Conservation (phyloP, 2,797 vertebrate genomes). For the Silurus aristotelis region DNA sequence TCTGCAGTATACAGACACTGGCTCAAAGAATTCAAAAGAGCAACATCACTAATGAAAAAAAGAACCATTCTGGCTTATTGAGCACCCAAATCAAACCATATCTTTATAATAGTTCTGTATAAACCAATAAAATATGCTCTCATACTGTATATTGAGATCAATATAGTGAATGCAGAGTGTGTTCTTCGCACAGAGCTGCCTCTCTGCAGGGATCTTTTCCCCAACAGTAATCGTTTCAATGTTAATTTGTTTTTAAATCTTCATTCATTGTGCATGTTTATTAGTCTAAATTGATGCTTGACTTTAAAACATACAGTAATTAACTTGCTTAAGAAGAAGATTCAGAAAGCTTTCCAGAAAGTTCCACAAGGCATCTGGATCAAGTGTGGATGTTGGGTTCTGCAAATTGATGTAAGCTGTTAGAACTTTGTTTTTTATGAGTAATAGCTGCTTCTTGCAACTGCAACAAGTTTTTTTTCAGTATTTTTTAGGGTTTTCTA, state of each 20-base stretch:
- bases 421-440: background rate
- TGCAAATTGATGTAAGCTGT: background rate
- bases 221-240: background rate
- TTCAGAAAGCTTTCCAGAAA: background rate
- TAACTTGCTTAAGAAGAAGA: background rate
- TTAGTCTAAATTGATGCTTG: background rate
- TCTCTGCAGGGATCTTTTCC: slow-evolving; percentile 1
- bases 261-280: background rate
- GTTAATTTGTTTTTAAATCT: background rate
- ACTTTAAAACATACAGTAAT: background rate
- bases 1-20: background rate
- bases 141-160: background rate
- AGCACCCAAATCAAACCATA: background rate
- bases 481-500: background rate
- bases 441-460: background rate
- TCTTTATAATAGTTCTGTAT: background rate
- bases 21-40: background rate
- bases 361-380: background rate
- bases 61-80: no score
- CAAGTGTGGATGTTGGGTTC: background rate
- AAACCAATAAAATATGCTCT: background rate
- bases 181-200: background rate
- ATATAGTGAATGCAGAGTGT: background rate
- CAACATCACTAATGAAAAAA: background rate
- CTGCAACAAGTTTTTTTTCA: background rate